A percentile compares a stretch with the other conserved stretches of the same genome.
These are phyloP conservation scores for Numida meleagris DNA, from an alignment of 2,113 vertebrate genomes.

Conservation along the genomic window DNA sequence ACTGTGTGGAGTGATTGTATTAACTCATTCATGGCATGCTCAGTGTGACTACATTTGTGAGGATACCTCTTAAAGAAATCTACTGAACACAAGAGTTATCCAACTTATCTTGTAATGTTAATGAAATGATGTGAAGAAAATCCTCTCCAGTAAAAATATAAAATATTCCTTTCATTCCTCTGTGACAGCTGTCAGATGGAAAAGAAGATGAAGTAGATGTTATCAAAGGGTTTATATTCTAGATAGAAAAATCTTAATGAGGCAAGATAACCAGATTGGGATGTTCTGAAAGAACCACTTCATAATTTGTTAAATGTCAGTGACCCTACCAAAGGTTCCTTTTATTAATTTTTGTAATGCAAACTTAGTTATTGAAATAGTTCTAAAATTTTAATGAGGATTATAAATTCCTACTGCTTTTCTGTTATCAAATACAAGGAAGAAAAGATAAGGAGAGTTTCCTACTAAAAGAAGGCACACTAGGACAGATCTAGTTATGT, in stretches of 20 bases:
- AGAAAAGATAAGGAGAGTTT: background rate
- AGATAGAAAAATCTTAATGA: constrained; percentile 17
- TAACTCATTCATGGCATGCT: background rate
- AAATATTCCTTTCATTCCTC: background rate
- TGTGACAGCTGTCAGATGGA: constrained; percentile 3
- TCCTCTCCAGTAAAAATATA: background rate
- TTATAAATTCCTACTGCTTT: background rate
- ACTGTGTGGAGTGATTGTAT: background rate
- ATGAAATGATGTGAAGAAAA: constrained; percentile 1
- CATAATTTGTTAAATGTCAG: constrained; percentile 40
- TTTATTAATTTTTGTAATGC: background rate
- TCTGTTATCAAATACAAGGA: background rate
- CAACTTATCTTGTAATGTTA: background rate
- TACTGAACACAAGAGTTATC: background rate
- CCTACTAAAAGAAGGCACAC: background rate
- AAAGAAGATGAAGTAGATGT: constrained; percentile 10
- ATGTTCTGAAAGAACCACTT: constrained; percentile 6
- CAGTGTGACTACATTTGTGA: background rate
- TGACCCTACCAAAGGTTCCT: background rate
- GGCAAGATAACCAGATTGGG: background rate
- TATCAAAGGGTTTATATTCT: constrained; percentile 30
- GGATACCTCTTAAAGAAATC: background rate
- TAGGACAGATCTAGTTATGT: background rate
- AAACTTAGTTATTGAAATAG: background rate
- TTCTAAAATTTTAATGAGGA: constrained; percentile 1